phyloP scores from a whole-genome alignment of 1,140 invertebrate species.

The Chrysoperla carnea region DNA sequence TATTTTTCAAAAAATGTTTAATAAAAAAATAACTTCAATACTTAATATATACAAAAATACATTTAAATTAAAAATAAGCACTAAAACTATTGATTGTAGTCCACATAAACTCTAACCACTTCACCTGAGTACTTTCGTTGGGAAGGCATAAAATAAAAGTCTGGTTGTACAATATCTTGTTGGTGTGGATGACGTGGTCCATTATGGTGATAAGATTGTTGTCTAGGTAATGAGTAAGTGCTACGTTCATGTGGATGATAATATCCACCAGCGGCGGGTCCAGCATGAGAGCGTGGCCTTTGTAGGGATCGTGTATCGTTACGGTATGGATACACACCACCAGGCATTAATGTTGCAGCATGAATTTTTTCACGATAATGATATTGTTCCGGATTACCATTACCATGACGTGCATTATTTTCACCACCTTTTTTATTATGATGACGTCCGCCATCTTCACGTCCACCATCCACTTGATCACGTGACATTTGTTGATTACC shows the following conservation, averaged over 20 bases:
- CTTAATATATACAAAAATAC: no score
- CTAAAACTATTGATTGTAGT: conserved; percentile 33
- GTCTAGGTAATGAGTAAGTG: conserved; percentile 28
- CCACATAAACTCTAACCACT: conserved; percentile 78
- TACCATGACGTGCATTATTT: conserved; percentile 19
- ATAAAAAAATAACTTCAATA: no score
- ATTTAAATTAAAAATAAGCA: no score
- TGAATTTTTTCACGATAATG: conserved; percentile 13
- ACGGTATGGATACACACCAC: conserved; percentile 27
- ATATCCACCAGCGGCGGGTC: conserved; percentile 5
- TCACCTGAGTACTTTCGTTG: conserved; percentile 85
- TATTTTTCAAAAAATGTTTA: no score
- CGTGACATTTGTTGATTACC: conserved; percentile 21
- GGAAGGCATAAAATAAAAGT: conserved; percentile 91
- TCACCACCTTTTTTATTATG: conserved; percentile 16
- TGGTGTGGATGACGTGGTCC: conserved; percentile 21
- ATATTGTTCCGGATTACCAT: conserved; percentile 1
- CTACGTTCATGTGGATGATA: conserved; percentile 19
- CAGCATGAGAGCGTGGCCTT: conserved; percentile 21
- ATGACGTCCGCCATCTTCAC: conserved; percentile 5
- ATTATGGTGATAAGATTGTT: conserved; percentile 17
- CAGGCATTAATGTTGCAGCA: conserved; percentile 21
- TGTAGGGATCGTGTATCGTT: conserved; percentile 40
- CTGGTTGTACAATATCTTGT: conserved; percentile 28
- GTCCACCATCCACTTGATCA: conserved; percentile 23